Conservation (phyloP, 2,797 vertebrate species). For the Acanthornis magna region DNA sequence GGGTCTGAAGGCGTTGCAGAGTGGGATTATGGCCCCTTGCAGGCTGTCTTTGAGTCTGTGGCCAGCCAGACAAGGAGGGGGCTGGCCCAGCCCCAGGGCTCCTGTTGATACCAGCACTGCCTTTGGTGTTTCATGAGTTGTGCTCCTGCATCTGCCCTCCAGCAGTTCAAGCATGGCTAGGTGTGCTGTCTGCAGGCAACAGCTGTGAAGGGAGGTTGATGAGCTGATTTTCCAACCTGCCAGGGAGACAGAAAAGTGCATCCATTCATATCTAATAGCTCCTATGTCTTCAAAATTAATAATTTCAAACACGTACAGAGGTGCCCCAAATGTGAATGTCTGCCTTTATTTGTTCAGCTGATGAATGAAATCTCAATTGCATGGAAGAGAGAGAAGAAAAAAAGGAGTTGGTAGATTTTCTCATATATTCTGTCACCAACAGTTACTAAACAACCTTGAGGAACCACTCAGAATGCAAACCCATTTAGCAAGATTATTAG, state of each 20-base stretch:
- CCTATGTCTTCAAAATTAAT: not conserved
- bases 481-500: not conserved
- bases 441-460: not conserved
- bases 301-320: not conserved
- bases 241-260: not conserved
- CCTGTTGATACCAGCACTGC: not conserved
- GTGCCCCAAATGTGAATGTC: not conserved
- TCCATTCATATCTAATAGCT: not conserved
- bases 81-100: not conserved
- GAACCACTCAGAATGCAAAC: not conserved
- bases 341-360: not conserved
- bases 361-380: not conserved
- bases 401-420: not conserved
- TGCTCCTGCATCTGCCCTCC: not conserved
- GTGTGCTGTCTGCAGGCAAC: not conserved
- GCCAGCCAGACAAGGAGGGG: accelerated
- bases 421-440: not conserved
- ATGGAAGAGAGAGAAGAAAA: not conserved
- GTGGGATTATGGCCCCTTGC: not conserved
- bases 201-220: not conserved
- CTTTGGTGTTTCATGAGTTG: not conserved
- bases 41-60: not conserved
- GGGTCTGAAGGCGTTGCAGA: not conserved
- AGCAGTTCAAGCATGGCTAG: not conserved
- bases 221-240: constrained; percentile 4